Base-by-base conservation (phyloP, 2,113 vertebrate species). In the Silurus asotus region DNA sequence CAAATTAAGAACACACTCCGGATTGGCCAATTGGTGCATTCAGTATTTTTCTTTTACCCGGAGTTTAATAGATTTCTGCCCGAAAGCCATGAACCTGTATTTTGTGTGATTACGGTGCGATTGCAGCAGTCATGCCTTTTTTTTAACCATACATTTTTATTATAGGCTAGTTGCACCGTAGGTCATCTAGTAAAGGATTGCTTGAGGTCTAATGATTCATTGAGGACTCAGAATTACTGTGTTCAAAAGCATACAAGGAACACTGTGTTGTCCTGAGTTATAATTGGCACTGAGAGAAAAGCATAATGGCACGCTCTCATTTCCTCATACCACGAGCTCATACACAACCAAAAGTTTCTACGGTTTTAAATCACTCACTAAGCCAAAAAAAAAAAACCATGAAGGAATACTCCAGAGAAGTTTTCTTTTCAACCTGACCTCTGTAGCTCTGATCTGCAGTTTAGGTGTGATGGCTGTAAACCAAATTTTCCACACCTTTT, bases 201-300 rank as follows among this genome's bases (percentile, higher is more conserved):
- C 23, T 28, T 28, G 0, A 81, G 55, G 55, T 64, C 28, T 53
- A 76, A 25, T 25, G 37, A 59, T 74, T 56, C 37, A 23, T 62
- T 84, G 65, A 62, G 28, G 55, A 49, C 53, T 58, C 14, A 23
- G 19, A 72, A 85, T 84, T 64, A 85, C 67, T 13, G 76, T 74
- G 14, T 61, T 72, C 58, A 9, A 9, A 81, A 80, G 37, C 56
- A 61, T 58, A 13, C 78, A 61, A 59, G 67, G 51, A 81, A 53
- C 45, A 6, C 14, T 28, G 78, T 28, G 58, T 82, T 10, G 4
- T 45, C 6, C 45, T 25, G 55, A 81, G 76, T 81, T 58, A 55
- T 82, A 86, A 82, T 65, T 45, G 51, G 14, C 49, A 82, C 48
- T 8, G 20, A 86, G 79, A 76, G 64, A 53, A 82, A 55, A 23